phyloP scores from a whole-genome alignment of 2,888 invertebrate genomes.

The Agonopterix arenella region DNA sequence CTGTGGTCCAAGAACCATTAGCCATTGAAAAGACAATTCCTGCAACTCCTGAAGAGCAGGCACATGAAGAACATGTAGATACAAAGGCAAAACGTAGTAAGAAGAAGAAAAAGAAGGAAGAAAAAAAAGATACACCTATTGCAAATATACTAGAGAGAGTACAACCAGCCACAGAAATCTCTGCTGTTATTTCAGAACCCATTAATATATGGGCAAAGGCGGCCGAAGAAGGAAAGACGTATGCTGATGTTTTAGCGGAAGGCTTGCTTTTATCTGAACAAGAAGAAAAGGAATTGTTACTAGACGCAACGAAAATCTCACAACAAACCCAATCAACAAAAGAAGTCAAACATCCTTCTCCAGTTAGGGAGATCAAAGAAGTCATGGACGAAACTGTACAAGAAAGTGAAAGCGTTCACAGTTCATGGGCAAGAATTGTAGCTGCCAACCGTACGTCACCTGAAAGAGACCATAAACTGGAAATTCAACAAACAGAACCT shows the following conservation, averaged over 20 bases:
- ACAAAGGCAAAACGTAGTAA: slow-evolving; percentile 45
- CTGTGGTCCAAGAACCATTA: slow-evolving; percentile 5
- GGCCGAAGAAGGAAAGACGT: slow-evolving; percentile 79
- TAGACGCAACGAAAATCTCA: slow-evolving; percentile 11
- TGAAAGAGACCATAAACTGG: slow-evolving; percentile 35
- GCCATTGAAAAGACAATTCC: background rate
- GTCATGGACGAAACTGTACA: slow-evolving; percentile 9
- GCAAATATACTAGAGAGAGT: slow-evolving; percentile 12
- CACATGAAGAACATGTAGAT: slow-evolving; percentile 20
- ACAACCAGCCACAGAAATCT: slow-evolving; percentile 5
- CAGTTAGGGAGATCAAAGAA: slow-evolving; percentile 5
- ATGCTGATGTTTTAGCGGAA: slow-evolving; percentile 81
- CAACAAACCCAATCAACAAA: slow-evolving; percentile 5
- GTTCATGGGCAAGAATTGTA: slow-evolving; percentile 65
- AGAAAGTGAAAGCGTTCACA: slow-evolving; percentile 11
- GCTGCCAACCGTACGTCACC: slow-evolving; percentile 48
- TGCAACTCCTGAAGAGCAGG: slow-evolving; percentile 11
- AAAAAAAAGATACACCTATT: slow-evolving; percentile 29
- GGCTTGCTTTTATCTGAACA: slow-evolving; percentile 24
- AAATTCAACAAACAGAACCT: slow-evolving; percentile 16
- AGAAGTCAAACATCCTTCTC: slow-evolving; percentile 7
- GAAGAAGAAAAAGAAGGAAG: slow-evolving; percentile 54
- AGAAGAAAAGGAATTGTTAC: slow-evolving; percentile 20
- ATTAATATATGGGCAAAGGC: slow-evolving; percentile 70
- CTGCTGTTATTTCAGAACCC: slow-evolving; percentile 16